Evolutionary conservation across 2,888 invertebrate species (phyloP).

Genomic region (Drosophila imparisetae): DNA sequence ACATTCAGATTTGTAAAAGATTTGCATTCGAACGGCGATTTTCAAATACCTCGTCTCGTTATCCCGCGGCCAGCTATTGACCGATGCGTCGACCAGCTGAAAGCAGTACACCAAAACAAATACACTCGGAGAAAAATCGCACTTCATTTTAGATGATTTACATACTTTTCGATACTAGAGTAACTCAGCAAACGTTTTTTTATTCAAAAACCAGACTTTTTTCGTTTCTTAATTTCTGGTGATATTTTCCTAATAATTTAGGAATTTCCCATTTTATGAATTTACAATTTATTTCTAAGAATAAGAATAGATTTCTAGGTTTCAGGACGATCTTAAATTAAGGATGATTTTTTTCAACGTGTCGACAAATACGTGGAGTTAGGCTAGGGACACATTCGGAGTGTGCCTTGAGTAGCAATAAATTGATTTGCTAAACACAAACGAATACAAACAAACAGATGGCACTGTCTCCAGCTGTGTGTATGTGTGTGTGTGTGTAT

Average conservation of each 20-base stretch:
- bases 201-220: neutral
- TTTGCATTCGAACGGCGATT: neutral
- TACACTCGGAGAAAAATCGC: neutral
- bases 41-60: neutral
- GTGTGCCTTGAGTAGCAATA: constrained; percentile 65
- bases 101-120: constrained; percentile 1
- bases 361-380: neutral
- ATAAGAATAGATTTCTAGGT: neutral
- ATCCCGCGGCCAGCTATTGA: neutral
- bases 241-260: neutral
- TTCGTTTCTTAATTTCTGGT: neutral
- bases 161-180: neutral
- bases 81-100: neutral
- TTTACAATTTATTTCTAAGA: too few relatives aligned
- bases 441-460: constrained; percentile 51
- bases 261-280: neutral
- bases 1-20: neutral
- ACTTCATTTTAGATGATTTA: neutral
- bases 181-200: too few relatives aligned
- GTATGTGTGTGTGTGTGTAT: constrained; percentile 11
- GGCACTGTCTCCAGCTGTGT: neutral
- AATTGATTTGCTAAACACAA: constrained; percentile 73
- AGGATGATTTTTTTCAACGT: neutral
- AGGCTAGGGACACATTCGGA: constrained; percentile 21
- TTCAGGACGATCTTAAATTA: neutral